phyloP scores from a whole-genome alignment of 1,140 invertebrate species.

The Megalopta genalis region DNA sequence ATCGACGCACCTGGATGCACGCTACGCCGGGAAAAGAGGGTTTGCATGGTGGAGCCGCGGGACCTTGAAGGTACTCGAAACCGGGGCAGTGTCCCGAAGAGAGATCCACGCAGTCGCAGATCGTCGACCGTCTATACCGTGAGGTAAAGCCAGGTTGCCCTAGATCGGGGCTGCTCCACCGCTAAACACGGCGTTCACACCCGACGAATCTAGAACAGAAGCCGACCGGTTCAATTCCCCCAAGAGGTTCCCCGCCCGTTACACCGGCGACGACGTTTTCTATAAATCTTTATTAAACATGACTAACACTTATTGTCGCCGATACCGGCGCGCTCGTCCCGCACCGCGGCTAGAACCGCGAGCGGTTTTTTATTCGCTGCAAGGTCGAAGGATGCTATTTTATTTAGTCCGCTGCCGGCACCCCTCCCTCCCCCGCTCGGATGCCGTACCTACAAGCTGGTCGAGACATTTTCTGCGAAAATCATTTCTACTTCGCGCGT shows the following conservation, averaged over 20 bases:
- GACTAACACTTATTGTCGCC: background rate
- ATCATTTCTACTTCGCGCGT: too few species aligned
- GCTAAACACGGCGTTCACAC: slow-evolving; percentile 43
- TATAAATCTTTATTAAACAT: slow-evolving; percentile 42
- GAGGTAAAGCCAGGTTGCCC: slow-evolving; percentile 65
- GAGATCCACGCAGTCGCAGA: slow-evolving; percentile 61
- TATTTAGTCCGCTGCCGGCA: background rate
- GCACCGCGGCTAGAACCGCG: background rate
- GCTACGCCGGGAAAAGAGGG: slow-evolving; percentile 19
- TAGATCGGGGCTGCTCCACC: slow-evolving; percentile 66
- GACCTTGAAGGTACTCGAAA: slow-evolving; percentile 77
- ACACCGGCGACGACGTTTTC: slow-evolving; percentile 45
- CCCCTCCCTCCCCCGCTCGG: too few species aligned
- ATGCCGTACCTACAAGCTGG: too few species aligned
- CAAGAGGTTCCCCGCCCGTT: slow-evolving; percentile 46
- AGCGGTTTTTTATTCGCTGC: background rate
- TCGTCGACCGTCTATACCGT: slow-evolving; percentile 39
- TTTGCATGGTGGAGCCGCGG: slow-evolving; percentile 54
- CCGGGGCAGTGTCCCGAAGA: slow-evolving; percentile 72
- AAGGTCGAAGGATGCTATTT: background rate
- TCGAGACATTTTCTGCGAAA: too few species aligned
- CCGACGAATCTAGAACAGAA: slow-evolving; percentile 63
- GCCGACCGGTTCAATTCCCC: slow-evolving; percentile 53
- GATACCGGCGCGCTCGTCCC: background rate
- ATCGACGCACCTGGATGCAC: slow-evolving; percentile 48